Percentiles rank a stretch among this genome's conserved stretches.
phyloP scores from a whole-genome alignment of 2,113 vertebrate species.

The Misgurnus anguillicaudatus region DNA sequence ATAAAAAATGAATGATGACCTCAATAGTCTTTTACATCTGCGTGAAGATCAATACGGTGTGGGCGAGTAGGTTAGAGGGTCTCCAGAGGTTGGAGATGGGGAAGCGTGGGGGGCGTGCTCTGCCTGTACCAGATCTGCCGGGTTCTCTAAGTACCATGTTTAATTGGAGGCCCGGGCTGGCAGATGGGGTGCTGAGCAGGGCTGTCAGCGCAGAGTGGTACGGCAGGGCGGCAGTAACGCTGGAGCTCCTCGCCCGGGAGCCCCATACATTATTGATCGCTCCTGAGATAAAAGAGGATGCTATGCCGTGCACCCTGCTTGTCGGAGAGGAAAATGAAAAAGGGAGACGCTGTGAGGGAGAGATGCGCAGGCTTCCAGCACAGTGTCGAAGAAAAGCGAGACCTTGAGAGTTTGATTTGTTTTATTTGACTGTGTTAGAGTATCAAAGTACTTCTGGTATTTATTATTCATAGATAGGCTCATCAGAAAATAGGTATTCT shows the following conservation, averaged over 20 bases:
- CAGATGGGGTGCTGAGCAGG: slow-evolving; percentile 47
- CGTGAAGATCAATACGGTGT: slow-evolving; percentile 62
- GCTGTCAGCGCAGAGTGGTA: slow-evolving; percentile 45
- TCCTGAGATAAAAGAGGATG: slow-evolving; percentile 58
- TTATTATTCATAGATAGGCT: slow-evolving; percentile 39
- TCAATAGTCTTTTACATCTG: slow-evolving; percentile 63
- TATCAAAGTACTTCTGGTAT: slow-evolving; percentile 42
- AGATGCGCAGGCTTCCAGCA: slow-evolving; percentile 44
- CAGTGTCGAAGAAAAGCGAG: slow-evolving; percentile 48
- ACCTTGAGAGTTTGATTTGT: slow-evolving; percentile 51
- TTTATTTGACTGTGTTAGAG: slow-evolving; percentile 31
- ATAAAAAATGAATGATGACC: slow-evolving; percentile 63
- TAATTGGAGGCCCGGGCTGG: slow-evolving; percentile 61
- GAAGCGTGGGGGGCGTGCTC: slow-evolving; percentile 25
- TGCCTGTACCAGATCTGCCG: slow-evolving; percentile 48
- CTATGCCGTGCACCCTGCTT: slow-evolving; percentile 46
- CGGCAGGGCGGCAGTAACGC: slow-evolving; percentile 29
- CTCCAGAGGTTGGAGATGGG: slow-evolving; percentile 54
- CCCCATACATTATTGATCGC: slow-evolving; percentile 64
- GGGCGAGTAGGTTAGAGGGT: slow-evolving; percentile 59
- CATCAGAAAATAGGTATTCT: slow-evolving; percentile 36
- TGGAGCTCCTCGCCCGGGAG: slow-evolving; percentile 51
- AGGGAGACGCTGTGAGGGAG: slow-evolving; percentile 1
- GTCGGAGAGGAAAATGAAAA: slow-evolving; percentile 45
- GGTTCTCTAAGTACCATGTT: slow-evolving; percentile 56